Conservation (phyloP, 2,888 invertebrate species). For the Nudaria mundana region DNA sequence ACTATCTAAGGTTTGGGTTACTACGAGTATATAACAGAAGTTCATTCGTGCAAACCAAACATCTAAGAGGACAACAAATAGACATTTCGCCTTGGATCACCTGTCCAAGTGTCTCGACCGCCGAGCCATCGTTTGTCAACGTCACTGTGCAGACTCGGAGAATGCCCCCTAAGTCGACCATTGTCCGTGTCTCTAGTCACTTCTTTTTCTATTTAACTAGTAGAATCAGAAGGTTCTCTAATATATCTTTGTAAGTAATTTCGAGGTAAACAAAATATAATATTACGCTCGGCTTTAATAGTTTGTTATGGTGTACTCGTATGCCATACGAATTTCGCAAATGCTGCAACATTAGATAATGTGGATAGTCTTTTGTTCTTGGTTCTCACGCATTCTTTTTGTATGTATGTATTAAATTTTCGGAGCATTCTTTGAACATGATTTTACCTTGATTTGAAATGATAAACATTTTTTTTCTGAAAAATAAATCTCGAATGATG, state of each 20-base stretch:
- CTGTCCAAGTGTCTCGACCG: conserved; percentile 64
- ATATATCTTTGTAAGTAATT: conserved; percentile 14
- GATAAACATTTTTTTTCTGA: too few relatives aligned
- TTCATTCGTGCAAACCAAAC: conserved; percentile 35
- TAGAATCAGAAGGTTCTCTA: conserved; percentile 31
- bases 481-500: too few relatives aligned
- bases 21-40: too few relatives aligned
- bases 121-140: conserved; percentile 61
- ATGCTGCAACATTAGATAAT: conserved; percentile 25
- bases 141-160: conserved; percentile 48
- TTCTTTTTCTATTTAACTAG: conserved; percentile 53
- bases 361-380: conserved; percentile 30
- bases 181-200: conserved; percentile 52
- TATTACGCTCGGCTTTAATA: conserved; percentile 17
- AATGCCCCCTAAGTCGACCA: conserved; percentile 53
- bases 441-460: too few relatives aligned
- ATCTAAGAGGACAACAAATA: conserved; percentile 55
- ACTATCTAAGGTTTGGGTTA: too few relatives aligned
- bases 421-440: conserved; percentile 10
- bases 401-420: conserved; percentile 10
- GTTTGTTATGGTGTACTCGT: too few relatives aligned
- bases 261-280: conserved; percentile 11
- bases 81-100: conserved; percentile 62
- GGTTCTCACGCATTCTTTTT: conserved; percentile 18
- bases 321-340: conserved; percentile 12